A percentile compares a stretch with the other conserved stretches of the same genome.
Evolutionary conservation across 2,113 vertebrate species (phyloP).

Genomic region (Rhinolophus ferrumequinum): DNA sequence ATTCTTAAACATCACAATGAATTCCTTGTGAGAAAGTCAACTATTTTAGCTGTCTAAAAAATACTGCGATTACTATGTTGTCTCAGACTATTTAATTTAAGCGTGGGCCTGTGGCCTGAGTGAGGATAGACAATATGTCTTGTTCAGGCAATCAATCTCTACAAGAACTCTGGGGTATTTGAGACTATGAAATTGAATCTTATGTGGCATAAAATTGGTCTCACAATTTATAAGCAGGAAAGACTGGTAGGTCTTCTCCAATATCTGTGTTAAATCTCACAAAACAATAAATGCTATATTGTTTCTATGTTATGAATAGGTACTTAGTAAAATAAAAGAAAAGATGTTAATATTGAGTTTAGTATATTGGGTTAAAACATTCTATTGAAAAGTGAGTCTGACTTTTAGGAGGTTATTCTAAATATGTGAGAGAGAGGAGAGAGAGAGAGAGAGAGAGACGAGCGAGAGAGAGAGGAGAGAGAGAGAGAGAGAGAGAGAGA

Average conservation of each 20-base stretch:
- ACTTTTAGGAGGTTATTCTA: neutral
- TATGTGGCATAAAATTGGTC: neutral
- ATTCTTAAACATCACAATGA: slow-evolving; percentile 8
- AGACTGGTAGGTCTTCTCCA: neutral
- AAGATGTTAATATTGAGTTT: neutral
- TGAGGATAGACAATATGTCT: neutral
- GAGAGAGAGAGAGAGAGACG: too few relatives aligned
- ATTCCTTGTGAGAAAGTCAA: slow-evolving; percentile 27
- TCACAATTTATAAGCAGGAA: slow-evolving; percentile 41
- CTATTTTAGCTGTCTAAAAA: slow-evolving; percentile 40
- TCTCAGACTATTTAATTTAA: slow-evolving; percentile 27
- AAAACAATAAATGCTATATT: neutral
- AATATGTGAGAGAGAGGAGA: neutral
- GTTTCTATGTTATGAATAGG: neutral
- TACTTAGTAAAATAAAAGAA: neutral
- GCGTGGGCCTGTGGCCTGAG: neutral
- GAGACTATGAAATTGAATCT: slow-evolving; percentile 44
- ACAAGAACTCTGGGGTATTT: neutral
- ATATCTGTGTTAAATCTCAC: neutral
- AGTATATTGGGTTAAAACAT: neutral
- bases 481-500: neutral
- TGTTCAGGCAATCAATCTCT: neutral
- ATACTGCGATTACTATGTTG: neutral
- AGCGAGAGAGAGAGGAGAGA: neutral
- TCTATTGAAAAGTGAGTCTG: slow-evolving; percentile 11